These are phyloP conservation scores for Prionace glauca DNA, from an alignment of 2,797 vertebrate species.

Conservation along the genomic window DNA sequence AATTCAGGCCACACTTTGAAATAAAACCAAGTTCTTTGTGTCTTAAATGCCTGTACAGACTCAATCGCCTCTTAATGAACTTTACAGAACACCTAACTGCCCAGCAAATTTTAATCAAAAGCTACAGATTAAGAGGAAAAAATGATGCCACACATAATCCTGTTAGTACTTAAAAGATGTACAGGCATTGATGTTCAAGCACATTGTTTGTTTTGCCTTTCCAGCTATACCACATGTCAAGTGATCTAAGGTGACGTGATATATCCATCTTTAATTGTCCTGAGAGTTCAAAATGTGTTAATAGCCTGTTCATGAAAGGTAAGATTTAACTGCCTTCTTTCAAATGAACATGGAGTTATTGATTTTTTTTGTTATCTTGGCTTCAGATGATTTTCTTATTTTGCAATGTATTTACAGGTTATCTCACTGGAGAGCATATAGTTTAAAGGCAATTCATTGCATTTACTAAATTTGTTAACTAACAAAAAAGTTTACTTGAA, in stretches of 20 bases:
- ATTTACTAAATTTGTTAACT: neutral
- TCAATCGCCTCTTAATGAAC: neutral
- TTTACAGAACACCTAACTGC: neutral
- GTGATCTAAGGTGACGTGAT: conserved; percentile 29
- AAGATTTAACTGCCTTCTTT: conserved; percentile 6
- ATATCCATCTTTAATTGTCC: neutral
- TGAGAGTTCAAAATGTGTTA: conserved; percentile 1
- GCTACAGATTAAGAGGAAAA: neutral
- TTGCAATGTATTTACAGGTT: neutral
- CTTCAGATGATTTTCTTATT: neutral
- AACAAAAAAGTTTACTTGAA: neutral
- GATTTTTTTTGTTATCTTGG: neutral
- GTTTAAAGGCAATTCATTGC: neutral
- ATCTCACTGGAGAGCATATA: neutral
- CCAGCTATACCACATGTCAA: conserved; percentile 11
- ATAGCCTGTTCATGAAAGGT: conserved; percentile 35
- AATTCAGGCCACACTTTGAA: neutral
- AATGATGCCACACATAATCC: neutral
- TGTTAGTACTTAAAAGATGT: conserved; percentile 3
- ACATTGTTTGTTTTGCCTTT: neutral
- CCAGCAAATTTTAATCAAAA: neutral
- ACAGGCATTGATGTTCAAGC: neutral
- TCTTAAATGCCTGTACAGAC: neutral
- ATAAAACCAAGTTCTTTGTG: neutral
- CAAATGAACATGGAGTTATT: neutral